Base-by-base conservation (phyloP, 2,888 invertebrate species). In the Alcis repandata region DNA sequence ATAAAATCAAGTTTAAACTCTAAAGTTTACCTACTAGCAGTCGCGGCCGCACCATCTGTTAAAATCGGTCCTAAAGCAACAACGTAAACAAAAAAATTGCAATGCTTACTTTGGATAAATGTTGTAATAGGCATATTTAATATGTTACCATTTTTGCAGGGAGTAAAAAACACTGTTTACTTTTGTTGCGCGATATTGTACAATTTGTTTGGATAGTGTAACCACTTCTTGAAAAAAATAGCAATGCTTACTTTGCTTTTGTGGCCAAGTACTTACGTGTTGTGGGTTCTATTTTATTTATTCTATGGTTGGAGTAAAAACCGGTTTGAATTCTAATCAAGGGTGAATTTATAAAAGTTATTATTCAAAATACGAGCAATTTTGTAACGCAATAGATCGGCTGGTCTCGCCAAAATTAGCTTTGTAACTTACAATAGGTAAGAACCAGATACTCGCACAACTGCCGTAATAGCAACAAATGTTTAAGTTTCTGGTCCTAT, bases 161-260 rank as follows among this genome's bases (percentile, higher is more conserved):
- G 51, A 2, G 13, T 15, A 22, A 17, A 32, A 43, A 54, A 32
- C 41, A 22, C 43, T 45, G 45, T 45, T 56, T 32, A 20, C 33
- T 45, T 45, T 45, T 10, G 19, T 36, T 33, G 19, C 33, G 20
- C 27, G 19, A n/a, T 36, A 45, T 56, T 36, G 45, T 45, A 32
- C n/a, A n/a, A 54, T 45, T 36, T 56, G 54, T 56, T 56, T 56
- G 45, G 7, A 20, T 13, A 56, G 45, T 20, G 45, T 19, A 56
- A 19, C 19, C 33, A 20, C n/a, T 15, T 27, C 2, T 20, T n/a
- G 13, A 56, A 45, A 45, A 49, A 40, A 41, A 54, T 54, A 41
- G 41, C 51, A 52, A 60, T 52, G 52, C 45, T 52, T 60, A 60
- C 59, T 38, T 52, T 60, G 20, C 33, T 36, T 45, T 60, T 60